Conservation (phyloP, 2,888 invertebrate genomes). For the Eilema sororculum region DNA sequence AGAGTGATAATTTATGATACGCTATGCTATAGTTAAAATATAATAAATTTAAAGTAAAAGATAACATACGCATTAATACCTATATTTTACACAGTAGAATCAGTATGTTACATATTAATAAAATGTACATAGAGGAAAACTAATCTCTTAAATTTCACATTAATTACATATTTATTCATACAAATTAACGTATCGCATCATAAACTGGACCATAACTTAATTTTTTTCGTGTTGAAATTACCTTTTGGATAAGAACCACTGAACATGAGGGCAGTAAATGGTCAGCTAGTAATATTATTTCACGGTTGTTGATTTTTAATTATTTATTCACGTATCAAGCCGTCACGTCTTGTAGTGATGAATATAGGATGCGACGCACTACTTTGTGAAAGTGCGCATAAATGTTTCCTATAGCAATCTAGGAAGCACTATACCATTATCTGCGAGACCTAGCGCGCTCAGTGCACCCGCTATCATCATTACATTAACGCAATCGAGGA, state of each 20-base stretch:
- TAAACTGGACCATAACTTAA: conserved; percentile 11
- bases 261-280: conserved; percentile 12
- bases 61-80: not conserved
- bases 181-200: conserved; percentile 5
- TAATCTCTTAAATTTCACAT: conserved; percentile 10
- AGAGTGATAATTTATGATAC: not conserved
- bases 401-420: conserved; percentile 65
- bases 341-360: conserved; percentile 34
- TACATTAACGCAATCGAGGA: conserved; percentile 64
- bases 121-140: not conserved
- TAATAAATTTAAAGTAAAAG: not conserved
- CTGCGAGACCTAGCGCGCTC: conserved; percentile 61
- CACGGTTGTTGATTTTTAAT: conserved; percentile 30
- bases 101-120: not conserved
- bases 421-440: conserved; percentile 66
- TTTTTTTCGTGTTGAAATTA: conserved; percentile 2
- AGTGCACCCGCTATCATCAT: conserved; percentile 63
- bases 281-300: conserved; percentile 28
- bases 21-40: not conserved
- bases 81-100: not conserved
- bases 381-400: conserved; percentile 65
- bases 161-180: conserved; percentile 10
- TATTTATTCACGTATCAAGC: conserved; percentile 31
- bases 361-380: conserved; percentile 47
- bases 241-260: conserved; percentile 17